Conservation (phyloP, 2,797 vertebrate genomes). For the Oreonectes daqikongensis region DNA sequence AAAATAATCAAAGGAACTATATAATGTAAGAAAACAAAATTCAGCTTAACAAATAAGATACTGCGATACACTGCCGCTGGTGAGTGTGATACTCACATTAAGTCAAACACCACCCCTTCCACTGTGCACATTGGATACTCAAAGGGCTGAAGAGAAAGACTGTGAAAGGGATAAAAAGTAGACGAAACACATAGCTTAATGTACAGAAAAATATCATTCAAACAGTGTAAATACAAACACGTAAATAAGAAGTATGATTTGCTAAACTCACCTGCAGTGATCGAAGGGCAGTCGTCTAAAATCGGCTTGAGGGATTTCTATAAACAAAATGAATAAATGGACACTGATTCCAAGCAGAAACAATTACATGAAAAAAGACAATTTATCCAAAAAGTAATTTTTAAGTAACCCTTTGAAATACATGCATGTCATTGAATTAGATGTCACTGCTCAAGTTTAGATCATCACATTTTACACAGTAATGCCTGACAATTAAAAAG, state of each 20-base stretch:
- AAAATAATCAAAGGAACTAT: not conserved
- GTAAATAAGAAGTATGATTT: not conserved
- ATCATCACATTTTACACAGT: not conserved
- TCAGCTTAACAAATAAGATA: not conserved
- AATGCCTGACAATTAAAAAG: too few species aligned
- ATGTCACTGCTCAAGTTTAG: not conserved
- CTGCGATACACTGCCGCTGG: not conserved
- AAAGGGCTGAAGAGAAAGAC: constrained; percentile 95
- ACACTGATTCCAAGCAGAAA: not conserved
- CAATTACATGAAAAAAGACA: not conserved
- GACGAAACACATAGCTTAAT: not conserved
- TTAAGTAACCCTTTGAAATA: not conserved
- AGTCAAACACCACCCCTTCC: constrained; percentile 92
- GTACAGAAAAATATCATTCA: not conserved
- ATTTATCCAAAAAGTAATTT: not conserved
- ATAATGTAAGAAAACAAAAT: not conserved
- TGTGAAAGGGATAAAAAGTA: constrained; percentile 60
- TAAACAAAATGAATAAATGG: constrained; percentile 18
- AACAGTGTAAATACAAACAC: too few species aligned
- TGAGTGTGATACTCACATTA: constrained; percentile 84
- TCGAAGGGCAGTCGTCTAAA: constrained; percentile 94
- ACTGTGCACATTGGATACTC: constrained; percentile 92
- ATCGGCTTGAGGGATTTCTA: constrained; percentile 87
- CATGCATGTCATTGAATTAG: not conserved
- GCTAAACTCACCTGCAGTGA: constrained; percentile 89